Evolutionary conservation across 2,113 vertebrate genomes (phyloP), one percentile per base, ranked within the genome.

Genomic region (Dryoscopus gambensis): DNA sequence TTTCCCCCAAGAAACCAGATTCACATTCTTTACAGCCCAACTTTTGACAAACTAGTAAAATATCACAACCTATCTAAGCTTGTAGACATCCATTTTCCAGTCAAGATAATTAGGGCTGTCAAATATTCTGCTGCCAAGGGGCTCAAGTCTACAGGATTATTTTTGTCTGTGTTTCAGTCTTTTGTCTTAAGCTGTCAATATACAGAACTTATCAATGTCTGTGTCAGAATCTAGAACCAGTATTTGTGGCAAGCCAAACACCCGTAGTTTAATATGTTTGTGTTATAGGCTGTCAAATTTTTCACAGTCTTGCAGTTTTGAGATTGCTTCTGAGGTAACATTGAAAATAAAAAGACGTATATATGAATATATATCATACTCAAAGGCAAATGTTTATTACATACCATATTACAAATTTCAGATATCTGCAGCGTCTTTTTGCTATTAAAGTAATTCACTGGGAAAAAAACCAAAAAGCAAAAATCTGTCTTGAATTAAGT

Each of bases 21-120:
- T 83, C 56, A 79, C 2, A 2, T 70, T 73, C 19, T 93, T 92
- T 88, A 85, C 6, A 91, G 83, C 31, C 77, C 9, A 11, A 47
- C n/a, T 95, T 97, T 93, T 95, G 91, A 92, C 64, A 97, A 96
- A 90, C 42, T 78, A 68, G 25, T 47, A 92, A 46, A 89, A 92
- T 93, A 94, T 69, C 33, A 77, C 93, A 93, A 88, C n/a, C 7
- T 19, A 21, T 73, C 78, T 75, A 50, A 93, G 44, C 39, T 77
- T 5, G 28, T 67, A 96, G 87, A 89, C 65, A 95, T 95, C 90
- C 50, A 82, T 96, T 80, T 97, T 89, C 67, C 46, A 95, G 81
- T 95, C 75, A 96, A 89, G 64, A 87, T 92, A 94, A 93, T 97
- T 95, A 96, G 40, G 24, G 23, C 39, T 97, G 93, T 96, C 96